phyloP scores from a whole-genome alignment of 2,113 vertebrate genomes.

The Prolemur simus region DNA sequence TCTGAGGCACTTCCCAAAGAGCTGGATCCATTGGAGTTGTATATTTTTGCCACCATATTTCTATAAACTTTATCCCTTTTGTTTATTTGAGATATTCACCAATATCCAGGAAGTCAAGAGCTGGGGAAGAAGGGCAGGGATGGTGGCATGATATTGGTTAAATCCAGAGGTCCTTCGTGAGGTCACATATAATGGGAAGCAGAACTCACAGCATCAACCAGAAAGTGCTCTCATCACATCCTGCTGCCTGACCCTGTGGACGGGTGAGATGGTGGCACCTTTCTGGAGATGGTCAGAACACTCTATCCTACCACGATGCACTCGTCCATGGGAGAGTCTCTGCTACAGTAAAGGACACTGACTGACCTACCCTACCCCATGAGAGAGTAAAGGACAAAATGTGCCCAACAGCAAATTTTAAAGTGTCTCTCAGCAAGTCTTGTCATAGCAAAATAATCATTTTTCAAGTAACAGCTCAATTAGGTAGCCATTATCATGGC shows the following conservation, averaged over 20 bases:
- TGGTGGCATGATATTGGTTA: background rate
- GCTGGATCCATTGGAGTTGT: background rate
- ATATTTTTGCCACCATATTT: constrained; percentile 11
- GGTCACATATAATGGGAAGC: background rate
- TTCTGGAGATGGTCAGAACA: background rate
- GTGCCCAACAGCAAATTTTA: background rate
- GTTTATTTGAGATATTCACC: background rate
- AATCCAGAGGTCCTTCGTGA: background rate
- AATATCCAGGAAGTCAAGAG: constrained; percentile 33
- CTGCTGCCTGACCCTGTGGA: background rate
- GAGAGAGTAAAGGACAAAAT: background rate
- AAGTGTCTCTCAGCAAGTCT: background rate
- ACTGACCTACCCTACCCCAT: background rate
- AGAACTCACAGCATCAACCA: background rate
- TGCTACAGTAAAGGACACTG: background rate
- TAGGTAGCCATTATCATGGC: background rate
- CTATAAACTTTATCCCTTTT: constrained; percentile 56
- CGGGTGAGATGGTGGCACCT: background rate
- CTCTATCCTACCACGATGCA: background rate
- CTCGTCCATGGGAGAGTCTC: background rate
- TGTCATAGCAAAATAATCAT: background rate
- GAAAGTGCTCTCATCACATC: background rate
- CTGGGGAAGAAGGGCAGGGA: constrained; percentile 22
- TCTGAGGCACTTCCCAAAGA: constrained; percentile 16
- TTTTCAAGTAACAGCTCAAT: constrained; percentile 9